Evolutionary conservation across 2,113 vertebrate species (phyloP).

Genomic region (Tachycineta bicolor): DNA sequence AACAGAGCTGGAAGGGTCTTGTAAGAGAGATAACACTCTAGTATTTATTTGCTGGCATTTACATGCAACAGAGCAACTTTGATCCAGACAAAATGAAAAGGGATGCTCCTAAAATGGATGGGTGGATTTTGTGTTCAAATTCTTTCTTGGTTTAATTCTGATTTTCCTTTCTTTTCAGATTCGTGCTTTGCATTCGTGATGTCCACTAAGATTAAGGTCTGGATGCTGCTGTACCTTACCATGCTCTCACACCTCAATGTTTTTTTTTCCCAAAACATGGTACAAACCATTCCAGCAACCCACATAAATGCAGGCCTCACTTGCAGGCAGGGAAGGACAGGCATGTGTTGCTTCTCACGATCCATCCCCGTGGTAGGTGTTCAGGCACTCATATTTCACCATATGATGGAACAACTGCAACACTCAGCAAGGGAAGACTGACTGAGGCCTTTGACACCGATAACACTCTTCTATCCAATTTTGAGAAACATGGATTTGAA

Average conservation of each 20-base stretch:
- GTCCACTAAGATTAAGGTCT: neutral
- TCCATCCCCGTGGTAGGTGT: neutral
- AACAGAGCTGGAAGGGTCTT: neutral
- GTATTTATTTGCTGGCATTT: neutral
- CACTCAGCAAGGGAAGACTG: neutral
- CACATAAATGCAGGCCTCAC: rapidly evolving
- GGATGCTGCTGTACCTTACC: neutral
- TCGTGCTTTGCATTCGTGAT: neutral
- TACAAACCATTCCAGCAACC: neutral
- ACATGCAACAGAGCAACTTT: neutral
- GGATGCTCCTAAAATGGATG: neutral
- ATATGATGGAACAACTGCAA: neutral
- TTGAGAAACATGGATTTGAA: neutral
- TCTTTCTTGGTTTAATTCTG: neutral
- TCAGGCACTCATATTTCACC: neutral
- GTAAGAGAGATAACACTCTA: neutral
- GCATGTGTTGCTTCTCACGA: neutral
- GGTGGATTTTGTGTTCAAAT: neutral
- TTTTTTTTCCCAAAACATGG: neutral
- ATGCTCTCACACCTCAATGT: neutral
- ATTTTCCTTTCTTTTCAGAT: neutral
- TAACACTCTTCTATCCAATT: neutral
- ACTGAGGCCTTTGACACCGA: neutral
- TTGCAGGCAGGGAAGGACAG: neutral
- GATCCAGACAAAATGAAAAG: neutral